These are phyloP conservation scores for Athrips mouffetella DNA, from an alignment of 2,888 invertebrate species.

Conservation along the genomic window DNA sequence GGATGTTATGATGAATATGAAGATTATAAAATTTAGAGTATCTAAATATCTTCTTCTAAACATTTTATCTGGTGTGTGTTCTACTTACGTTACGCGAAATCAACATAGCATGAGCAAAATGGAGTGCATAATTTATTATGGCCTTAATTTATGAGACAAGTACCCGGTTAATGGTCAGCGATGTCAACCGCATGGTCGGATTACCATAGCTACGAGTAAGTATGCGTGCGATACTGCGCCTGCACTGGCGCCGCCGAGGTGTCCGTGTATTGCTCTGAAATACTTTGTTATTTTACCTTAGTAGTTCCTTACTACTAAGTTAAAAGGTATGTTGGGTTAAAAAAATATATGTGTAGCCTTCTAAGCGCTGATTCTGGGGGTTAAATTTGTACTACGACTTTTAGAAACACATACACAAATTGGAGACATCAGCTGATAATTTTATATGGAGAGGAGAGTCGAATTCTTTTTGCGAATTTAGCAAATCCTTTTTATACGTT, in stretches of 20 bases:
- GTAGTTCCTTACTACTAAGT: not conserved
- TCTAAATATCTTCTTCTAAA: too few relatives aligned
- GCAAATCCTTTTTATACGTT: too few relatives aligned
- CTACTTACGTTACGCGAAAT: not conserved
- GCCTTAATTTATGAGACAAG: constrained; percentile 5
- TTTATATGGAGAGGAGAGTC: too few relatives aligned
- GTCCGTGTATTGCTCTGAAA: constrained; percentile 25
- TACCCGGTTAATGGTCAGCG: not conserved
- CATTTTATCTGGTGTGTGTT: not conserved
- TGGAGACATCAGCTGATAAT: too few relatives aligned
- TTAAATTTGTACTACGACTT: too few relatives aligned
- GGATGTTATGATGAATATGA: too few relatives aligned
- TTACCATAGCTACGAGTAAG: constrained; percentile 30
- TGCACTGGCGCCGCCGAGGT: constrained; percentile 34
- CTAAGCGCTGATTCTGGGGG: too few relatives aligned
- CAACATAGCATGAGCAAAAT: not conserved
- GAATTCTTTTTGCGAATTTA: too few relatives aligned
- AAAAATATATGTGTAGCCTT: too few relatives aligned
- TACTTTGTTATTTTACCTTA: constrained; percentile 14
- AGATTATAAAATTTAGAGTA: too few relatives aligned
- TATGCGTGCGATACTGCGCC: constrained; percentile 14
- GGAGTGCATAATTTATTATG: constrained; percentile 2
- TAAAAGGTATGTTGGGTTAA: too few relatives aligned
- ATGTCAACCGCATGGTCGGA: constrained; percentile 10
- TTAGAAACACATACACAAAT: too few relatives aligned